A percentile compares a stretch with the other conserved stretches of the same genome.
Conservation (phyloP, 2,888 invertebrate species). For the Apamea epomidion region DNA sequence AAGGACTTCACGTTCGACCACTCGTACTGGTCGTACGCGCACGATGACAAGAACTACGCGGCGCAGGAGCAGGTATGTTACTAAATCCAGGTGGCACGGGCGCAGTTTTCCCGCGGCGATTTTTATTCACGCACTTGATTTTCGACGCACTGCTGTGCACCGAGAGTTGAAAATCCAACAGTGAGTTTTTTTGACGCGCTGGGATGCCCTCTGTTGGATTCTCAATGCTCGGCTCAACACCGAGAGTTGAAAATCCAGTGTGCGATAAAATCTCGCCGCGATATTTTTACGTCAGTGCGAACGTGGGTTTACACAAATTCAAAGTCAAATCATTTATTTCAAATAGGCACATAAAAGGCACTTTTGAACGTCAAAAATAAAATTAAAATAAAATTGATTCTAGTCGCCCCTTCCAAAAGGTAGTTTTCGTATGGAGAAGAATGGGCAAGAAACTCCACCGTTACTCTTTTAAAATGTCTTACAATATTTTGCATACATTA, state of each 20-base stretch:
- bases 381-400: too few relatives aligned
- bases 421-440: too few relatives aligned
- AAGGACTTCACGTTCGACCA: constrained; percentile 97
- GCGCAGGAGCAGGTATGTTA: constrained; percentile 93
- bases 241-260: too few relatives aligned
- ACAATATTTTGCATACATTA: too few relatives aligned
- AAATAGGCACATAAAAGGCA: too few relatives aligned
- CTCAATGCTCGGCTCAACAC: background rate
- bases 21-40: constrained; percentile 96
- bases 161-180: background rate
- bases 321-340: too few relatives aligned
- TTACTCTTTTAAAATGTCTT: too few relatives aligned
- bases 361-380: too few relatives aligned
- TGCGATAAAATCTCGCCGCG: background rate
- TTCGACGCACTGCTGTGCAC: background rate
- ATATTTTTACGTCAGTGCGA: too few relatives aligned
- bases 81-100: background rate
- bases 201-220: background rate
- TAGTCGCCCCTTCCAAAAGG: too few relatives aligned
- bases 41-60: constrained; percentile 93
- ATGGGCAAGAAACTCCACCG: too few relatives aligned
- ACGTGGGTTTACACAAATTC: background rate
- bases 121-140: background rate
- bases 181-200: background rate
- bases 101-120: background rate